Evolutionary conservation across 2,797 vertebrate species (phyloP).

Genomic region (Labeo calbasu): DNA sequence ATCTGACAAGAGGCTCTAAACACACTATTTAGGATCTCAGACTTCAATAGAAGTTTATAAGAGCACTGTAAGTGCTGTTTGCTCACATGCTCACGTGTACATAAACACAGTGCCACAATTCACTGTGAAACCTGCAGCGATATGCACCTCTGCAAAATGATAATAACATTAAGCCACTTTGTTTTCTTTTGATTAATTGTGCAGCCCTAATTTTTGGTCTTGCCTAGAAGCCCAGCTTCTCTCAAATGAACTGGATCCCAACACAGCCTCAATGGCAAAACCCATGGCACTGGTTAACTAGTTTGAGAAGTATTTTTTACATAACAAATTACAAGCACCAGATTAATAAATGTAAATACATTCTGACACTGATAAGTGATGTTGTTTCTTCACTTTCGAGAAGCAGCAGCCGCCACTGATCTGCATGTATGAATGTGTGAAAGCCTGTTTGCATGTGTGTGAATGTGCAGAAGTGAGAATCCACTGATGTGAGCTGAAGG

Average conservation of each 20-base stretch:
- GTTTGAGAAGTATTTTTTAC: neutral
- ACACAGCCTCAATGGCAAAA: neutral
- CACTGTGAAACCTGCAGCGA: neutral
- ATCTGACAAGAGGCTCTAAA: neutral
- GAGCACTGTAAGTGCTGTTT: neutral
- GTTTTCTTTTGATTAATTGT: neutral
- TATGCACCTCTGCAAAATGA: neutral
- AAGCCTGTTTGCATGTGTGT: slow-evolving; percentile 2
- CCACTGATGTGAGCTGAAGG: slow-evolving; percentile 50
- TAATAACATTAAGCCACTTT: neutral
- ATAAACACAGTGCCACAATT: neutral
- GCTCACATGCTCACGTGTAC: neutral
- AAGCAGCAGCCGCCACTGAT: slow-evolving; percentile 11
- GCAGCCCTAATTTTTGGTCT: neutral
- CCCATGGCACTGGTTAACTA: neutral
- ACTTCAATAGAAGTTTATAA: neutral
- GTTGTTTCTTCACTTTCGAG: slow-evolving; percentile 2
- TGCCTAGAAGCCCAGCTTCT: neutral
- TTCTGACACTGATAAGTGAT: slow-evolving; percentile 1
- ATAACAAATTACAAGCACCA: neutral
- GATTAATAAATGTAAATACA: slow-evolving; percentile 11
- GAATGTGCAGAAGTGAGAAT: slow-evolving; percentile 21
- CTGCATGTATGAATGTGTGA: slow-evolving; percentile 34
- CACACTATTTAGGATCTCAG: neutral
- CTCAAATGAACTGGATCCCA: neutral